Base-by-base conservation (phyloP, 2,888 invertebrate species). In the Clusia tigrina region DNA sequence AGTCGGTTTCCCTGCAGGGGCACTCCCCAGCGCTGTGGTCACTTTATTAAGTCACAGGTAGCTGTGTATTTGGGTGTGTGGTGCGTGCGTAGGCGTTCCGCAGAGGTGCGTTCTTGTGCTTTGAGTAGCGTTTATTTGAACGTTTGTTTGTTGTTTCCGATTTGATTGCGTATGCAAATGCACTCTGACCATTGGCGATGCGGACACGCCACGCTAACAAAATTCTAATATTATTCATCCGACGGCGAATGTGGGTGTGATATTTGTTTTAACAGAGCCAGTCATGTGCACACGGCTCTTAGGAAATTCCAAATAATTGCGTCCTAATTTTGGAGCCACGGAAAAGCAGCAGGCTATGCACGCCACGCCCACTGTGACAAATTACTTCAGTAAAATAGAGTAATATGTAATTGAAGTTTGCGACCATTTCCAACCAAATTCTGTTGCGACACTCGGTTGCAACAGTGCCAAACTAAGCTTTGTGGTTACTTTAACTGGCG, bases 131-230 rank as follows among this genome's bases (percentile, higher is more conserved):
- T 15, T 42, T 20, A 20, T 22, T 56, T 55, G 52, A 52, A 62
- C 56, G 62, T 63, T 54, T 67, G 65, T 69, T 68, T 63, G 65
- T 60, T 67, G 74, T 71, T 71, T 76, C 69, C 69, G 75, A 73
- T 77, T 77, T 74, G 72, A 74, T 74, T 77, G 74, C 74, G 72
- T 76, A 78, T 77, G 77, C 76, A 78, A 78, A 78, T 78, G 73
- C 69, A 67, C 48, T 65, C 65, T 67, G 67, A 64, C 71, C 70
- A 67, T 57, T 60, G 60, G 53, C 55, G 54, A 53, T 26, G 20
- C 32, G 6, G 10, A 3, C 42, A 3, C 42, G 42, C 42, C 32
- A 32, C 12, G 32, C 32, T n/a, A 32, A 9, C 6, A 12, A 32
- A 32, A 32, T 9, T 32, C 12, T 32, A 32, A 32, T 32, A 32